A percentile compares a stretch with the other conserved stretches of the same genome.
phyloP scores from a whole-genome alignment of 2,888 invertebrate genomes.

The Silvanus unidentatus region DNA sequence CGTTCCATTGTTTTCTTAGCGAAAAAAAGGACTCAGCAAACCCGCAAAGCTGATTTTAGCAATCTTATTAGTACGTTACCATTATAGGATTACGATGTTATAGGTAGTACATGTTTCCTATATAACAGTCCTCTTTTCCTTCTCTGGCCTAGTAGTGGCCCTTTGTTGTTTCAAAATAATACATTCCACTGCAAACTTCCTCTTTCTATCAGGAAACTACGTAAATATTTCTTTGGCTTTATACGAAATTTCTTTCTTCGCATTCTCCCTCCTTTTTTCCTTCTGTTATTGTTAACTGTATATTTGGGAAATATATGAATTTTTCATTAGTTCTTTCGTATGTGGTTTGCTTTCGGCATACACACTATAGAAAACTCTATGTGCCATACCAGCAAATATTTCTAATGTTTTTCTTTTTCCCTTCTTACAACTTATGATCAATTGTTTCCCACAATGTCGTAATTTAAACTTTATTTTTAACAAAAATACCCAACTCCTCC shows the following conservation, averaged over 20 bases:
- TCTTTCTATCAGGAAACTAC: background rate
- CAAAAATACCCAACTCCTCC: no score
- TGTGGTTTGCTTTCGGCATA: background rate
- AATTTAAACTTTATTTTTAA: no score
- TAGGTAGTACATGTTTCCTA: slow-evolving; percentile 1
- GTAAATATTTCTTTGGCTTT: slow-evolving; percentile 3
- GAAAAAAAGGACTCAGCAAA: background rate
- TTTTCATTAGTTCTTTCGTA: slow-evolving; percentile 1
- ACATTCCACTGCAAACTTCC: background rate
- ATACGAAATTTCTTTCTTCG: background rate
- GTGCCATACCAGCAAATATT: no score
- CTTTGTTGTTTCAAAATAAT: slow-evolving; percentile 1
- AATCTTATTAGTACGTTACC: slow-evolving; percentile 7
- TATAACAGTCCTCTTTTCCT: background rate
- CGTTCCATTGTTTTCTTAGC: no score
- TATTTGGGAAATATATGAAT: slow-evolving; percentile 2
- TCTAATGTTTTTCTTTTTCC: no score
- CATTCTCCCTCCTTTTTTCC: no score
- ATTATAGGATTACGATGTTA: slow-evolving; percentile 5
- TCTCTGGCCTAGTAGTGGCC: background rate
- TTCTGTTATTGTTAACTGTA: background rate
- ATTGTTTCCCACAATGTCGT: no score
- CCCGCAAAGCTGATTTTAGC: slow-evolving; percentile 6
- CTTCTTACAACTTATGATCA: no score
- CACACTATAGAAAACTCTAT: background rate